Conservation (phyloP, 1,140 invertebrate species). For the Atta colombica region DNA sequence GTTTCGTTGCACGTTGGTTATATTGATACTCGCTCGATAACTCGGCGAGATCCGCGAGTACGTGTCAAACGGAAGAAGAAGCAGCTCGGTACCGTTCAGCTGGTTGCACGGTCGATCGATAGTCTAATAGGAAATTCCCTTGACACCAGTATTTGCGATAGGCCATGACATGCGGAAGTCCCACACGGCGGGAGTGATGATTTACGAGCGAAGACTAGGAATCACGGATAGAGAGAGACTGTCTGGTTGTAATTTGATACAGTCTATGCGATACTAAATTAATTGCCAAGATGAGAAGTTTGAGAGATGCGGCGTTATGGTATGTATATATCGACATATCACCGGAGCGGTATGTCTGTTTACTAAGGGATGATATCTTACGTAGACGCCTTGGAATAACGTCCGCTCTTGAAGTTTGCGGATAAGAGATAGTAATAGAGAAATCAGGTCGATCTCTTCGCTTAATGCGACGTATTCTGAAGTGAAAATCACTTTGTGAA, state of each 20-base stretch:
- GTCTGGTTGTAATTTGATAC: conserved; percentile 71
- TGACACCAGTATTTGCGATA: conserved; percentile 76
- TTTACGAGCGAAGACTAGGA: conserved; percentile 67
- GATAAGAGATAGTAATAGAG: conserved; percentile 1
- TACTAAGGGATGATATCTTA: conserved; percentile 37
- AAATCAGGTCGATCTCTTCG: conserved; percentile 3
- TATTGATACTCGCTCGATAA: conserved; percentile 27
- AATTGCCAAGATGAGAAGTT: conserved; percentile 76
- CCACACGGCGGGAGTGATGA: conserved; percentile 73
- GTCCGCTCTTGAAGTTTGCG: not conserved
- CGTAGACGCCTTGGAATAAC: not conserved
- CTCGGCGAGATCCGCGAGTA: conserved; percentile 52
- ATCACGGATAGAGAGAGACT: conserved; percentile 65
- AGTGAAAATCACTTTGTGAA: conserved; percentile 21
- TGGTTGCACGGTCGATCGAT: conserved; percentile 67
- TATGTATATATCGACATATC: conserved; percentile 48
- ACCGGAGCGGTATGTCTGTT: conserved; percentile 2
- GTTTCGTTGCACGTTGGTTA: conserved; percentile 6
- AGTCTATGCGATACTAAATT: conserved; percentile 72
- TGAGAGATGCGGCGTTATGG: conserved; percentile 27
- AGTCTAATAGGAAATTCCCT: conserved; percentile 76
- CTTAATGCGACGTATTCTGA: not conserved
- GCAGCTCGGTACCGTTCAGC: conserved; percentile 59
- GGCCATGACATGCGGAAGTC: conserved; percentile 72
- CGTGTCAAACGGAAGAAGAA: conserved; percentile 72